Percentiles rank a stretch among this genome's conserved stretches.
phyloP scores from a whole-genome alignment of 2,888 invertebrate species.

The Cryptus armator region DNA sequence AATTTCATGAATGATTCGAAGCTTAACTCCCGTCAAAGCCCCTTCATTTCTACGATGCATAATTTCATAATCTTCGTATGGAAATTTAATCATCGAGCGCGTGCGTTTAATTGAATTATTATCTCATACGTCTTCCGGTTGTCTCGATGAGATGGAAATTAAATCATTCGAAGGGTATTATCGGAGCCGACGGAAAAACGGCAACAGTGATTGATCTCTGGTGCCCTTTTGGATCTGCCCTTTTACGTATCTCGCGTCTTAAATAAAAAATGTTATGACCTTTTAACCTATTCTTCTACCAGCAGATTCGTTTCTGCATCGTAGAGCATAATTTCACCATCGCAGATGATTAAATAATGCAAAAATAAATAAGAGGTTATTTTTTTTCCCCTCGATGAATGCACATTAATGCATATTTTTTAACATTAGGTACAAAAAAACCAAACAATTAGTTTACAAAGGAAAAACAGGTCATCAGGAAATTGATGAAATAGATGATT shows the following conservation, averaged over 20 bases:
- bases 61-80: background rate
- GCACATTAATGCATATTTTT: too few species aligned
- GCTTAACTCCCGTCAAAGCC: background rate
- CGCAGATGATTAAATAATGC: background rate
- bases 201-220: background rate
- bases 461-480: too few species aligned
- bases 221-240: background rate
- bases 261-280: background rate
- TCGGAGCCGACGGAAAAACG: background rate
- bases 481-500: too few species aligned
- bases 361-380: background rate
- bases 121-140: conserved; percentile 15
- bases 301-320: background rate
- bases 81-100: background rate
- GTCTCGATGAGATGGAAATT: conserved; percentile 14
- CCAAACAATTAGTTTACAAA: too few species aligned
- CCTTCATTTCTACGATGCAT: background rate
- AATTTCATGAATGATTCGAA: background rate
- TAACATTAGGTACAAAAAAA: too few species aligned
- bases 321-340: background rate
- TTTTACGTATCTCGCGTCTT: background rate
- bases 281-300: background rate
- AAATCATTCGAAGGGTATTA: background rate
- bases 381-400: too few species aligned
- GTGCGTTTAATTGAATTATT: background rate